phyloP scores from a whole-genome alignment of 2,888 invertebrate species.

The Adelphocoris suturalis region DNA sequence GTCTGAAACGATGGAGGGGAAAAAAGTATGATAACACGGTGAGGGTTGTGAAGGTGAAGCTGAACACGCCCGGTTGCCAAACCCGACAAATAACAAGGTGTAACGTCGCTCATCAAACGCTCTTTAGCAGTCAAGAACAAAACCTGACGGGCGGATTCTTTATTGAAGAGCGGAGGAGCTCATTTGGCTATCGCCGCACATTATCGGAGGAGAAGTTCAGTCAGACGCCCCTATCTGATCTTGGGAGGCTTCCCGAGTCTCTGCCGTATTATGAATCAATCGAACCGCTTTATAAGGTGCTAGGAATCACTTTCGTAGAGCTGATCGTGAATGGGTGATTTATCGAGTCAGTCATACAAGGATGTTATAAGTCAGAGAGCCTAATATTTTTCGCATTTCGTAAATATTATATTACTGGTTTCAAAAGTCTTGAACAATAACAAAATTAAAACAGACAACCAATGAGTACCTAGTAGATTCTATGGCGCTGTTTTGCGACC shows the following conservation, averaged over 20 bases:
- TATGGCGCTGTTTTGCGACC: no score
- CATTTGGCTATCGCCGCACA: conserved; percentile 30
- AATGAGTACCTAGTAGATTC: no score
- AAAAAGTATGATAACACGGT: neutral
- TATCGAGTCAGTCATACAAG: neutral
- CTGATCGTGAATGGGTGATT: conserved; percentile 8
- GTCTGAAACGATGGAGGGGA: neutral
- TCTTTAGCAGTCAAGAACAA: conserved; percentile 30
- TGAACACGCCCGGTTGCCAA: neutral
- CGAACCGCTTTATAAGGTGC: conserved; percentile 37
- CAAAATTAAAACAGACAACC: no score
- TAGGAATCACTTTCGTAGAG: conserved; percentile 2
- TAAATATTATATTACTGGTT: no score
- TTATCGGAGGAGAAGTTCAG: neutral
- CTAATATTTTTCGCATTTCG: no score
- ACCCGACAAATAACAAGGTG: neutral
- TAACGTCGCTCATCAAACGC: conserved; percentile 21
- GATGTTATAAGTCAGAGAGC: no score
- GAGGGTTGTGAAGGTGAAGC: neutral
- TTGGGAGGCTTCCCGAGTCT: neutral
- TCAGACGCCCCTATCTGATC: conserved; percentile 23
- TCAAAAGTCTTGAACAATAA: no score
- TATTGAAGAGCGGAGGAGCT: conserved; percentile 23
- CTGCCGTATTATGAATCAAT: conserved; percentile 6
- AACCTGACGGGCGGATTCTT: conserved; percentile 12